phyloP scores from a whole-genome alignment of 2,797 vertebrate genomes.

The Cuculus canorus region DNA sequence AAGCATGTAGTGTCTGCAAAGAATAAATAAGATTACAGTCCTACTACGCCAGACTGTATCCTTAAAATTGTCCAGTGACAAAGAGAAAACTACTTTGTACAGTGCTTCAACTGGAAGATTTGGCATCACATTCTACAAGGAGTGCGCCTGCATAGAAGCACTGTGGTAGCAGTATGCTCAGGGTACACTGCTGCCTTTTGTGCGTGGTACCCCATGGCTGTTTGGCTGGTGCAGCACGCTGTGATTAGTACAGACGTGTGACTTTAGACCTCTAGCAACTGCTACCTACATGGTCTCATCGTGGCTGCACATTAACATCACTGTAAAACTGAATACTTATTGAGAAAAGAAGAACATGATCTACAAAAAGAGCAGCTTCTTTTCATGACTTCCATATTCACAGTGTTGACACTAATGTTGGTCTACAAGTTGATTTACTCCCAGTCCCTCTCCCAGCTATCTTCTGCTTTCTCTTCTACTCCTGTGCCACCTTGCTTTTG shows the following conservation, averaged over 20 bases:
- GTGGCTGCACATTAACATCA: constrained; percentile 3
- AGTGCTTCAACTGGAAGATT: not conserved
- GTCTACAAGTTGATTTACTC: not conserved
- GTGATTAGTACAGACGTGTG: not conserved
- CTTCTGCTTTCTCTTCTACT: not conserved
- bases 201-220: not conserved
- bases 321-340: not conserved
- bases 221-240: not conserved
- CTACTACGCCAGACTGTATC: not conserved
- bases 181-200: not conserved
- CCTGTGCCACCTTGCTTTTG: not conserved
- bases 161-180: not conserved
- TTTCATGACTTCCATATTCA: not conserved
- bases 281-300: not conserved
- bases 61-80: not conserved
- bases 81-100: not conserved
- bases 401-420: not conserved
- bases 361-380: not conserved
- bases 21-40: constrained; percentile 39
- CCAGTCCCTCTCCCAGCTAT: not conserved
- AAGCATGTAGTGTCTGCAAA: constrained; percentile 58
- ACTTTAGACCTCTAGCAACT: constrained; percentile 40
- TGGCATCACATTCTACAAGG: not conserved
- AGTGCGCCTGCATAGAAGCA: not conserved
- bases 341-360: not conserved